A percentile compares a stretch with the other conserved stretches of the same genome.
These are phyloP conservation scores for Carassius carassius DNA, from an alignment of 2,113 vertebrate species.

Conservation along the genomic window DNA sequence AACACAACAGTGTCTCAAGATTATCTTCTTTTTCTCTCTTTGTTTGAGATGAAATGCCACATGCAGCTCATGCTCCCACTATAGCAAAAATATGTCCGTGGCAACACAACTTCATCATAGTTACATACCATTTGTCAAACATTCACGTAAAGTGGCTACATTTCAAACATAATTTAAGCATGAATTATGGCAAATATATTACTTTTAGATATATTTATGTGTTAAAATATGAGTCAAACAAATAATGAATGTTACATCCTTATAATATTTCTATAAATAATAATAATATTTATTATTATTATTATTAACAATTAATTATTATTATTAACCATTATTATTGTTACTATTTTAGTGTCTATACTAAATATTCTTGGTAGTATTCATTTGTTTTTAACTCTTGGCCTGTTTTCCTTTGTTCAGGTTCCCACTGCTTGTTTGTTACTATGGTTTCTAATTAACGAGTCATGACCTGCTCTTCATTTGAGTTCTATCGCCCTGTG, in stretches of 20 bases:
- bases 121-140: not conserved
- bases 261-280: no score
- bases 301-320: no score
- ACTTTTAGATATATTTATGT: not conserved
- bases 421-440: not conserved
- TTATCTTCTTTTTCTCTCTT: constrained; percentile 63
- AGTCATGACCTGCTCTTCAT: not conserved
- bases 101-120: not conserved
- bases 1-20: constrained; percentile 46
- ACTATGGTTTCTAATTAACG: not conserved
- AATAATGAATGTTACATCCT: no score
- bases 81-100: no score
- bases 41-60: not conserved
- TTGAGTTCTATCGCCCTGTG: not conserved
- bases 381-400: no score
- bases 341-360: no score
- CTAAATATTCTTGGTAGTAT: no score
- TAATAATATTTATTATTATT: no score
- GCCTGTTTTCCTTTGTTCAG: no score
- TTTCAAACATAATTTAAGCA: not conserved
- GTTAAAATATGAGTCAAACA: no score
- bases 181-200: not conserved
- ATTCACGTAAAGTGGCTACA: not conserved
- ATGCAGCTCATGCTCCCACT: not conserved
- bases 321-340: no score